Base-by-base conservation (phyloP, 2,797 vertebrate genomes). In the Nannoperca obscura region DNA sequence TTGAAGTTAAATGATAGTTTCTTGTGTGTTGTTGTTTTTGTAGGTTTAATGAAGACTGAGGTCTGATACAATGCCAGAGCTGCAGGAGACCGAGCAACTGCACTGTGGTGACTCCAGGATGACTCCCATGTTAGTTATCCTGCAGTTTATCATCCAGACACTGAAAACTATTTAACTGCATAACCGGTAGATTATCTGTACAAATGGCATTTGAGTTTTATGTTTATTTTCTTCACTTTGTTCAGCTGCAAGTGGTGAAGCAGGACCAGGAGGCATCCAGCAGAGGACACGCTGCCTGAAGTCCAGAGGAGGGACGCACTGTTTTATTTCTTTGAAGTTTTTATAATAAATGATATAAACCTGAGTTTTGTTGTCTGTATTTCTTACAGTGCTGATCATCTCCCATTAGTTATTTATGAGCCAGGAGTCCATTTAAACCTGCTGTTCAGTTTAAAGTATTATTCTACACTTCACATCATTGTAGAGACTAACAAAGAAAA, bases 41-140 rank as follows among this genome's bases (percentile, higher is more conserved):
- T 22, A 94, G 90, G 68, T 88, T 40, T 86, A 86, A 86, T 82
- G 72, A 88, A 84, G 83, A 79, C 76, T 62, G 61, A 74, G 73
- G 77, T 86, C 9, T 78, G 76, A 78, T 76, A 47, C 76, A 68
- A 67, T 64, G 54, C 34, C 73, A 62, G 44, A 71, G 81, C 71
- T 38, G 63, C 59, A 55, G 69, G 59, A 73, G 71, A 53, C 17
- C n/a, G 40, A 0, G 55, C 20, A 2, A 15, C 50, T 0, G 36
- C 27, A 8, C 69, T 20, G 38, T 36, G 27, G 36, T n/a, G 57
- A 70, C 4, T 3, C 53, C 81, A 27, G 38, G 69, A 80, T 12
- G 63, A 22, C 58, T n/a, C 67, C 47, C 20, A 74, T 2, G 88
- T 84, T 9, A 59, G 84, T 58, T 42, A 14, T 13, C 12, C 52